phyloP scores from a whole-genome alignment of 2,797 vertebrate species.

The Oophaga sylvatica region DNA sequence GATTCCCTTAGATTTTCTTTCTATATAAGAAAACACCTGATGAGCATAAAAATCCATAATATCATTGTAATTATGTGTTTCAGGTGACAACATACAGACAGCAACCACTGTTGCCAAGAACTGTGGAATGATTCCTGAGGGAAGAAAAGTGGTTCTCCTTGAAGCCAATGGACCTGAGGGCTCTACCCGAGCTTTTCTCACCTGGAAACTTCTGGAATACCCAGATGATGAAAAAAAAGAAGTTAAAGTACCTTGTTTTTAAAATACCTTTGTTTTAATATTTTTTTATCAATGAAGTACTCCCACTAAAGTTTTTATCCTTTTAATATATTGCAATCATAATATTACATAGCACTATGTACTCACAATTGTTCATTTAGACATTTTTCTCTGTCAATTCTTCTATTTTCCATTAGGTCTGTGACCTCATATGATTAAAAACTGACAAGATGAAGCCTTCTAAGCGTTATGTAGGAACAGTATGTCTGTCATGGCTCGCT shows the following conservation, averaged over 20 bases:
- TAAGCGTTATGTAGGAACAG: too few relatives aligned
- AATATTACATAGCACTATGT: too few relatives aligned
- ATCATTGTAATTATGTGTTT: constrained; percentile 21
- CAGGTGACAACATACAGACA: constrained; percentile 81
- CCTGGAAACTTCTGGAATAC: constrained; percentile 70
- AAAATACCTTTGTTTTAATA: neutral
- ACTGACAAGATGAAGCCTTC: too few relatives aligned
- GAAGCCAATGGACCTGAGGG: constrained; percentile 68
- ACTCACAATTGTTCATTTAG: too few relatives aligned
- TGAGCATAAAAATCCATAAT: neutral
- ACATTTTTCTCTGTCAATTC: too few relatives aligned
- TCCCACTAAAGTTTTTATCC: too few relatives aligned
- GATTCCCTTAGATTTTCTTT: too few relatives aligned
- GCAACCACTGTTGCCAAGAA: constrained; percentile 77
- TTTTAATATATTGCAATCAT: too few relatives aligned
- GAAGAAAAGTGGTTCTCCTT: constrained; percentile 72
- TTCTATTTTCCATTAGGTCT: too few relatives aligned
- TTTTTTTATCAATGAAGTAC: too few relatives aligned
- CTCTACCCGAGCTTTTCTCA: constrained; percentile 70
- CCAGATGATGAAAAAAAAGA: neutral
- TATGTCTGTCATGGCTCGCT: too few relatives aligned
- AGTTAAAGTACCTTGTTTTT: neutral
- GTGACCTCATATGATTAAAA: too few relatives aligned
- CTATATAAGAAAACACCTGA: neutral
- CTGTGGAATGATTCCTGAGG: constrained; percentile 74